Evolutionary conservation across 2,888 invertebrate species (phyloP).

Genomic region (Zaprionus lineosus): DNA sequence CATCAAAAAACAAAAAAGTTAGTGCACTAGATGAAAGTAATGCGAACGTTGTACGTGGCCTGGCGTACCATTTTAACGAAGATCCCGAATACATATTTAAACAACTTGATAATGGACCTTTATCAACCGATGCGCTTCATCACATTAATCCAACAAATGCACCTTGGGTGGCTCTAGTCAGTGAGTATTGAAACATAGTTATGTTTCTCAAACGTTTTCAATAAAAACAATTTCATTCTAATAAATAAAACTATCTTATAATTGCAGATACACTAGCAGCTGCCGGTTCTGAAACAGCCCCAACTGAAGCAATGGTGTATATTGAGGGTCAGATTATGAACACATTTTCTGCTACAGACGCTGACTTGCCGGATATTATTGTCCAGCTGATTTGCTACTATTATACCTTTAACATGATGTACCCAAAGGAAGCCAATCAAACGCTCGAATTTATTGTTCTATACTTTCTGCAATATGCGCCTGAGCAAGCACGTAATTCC

Average conservation of each 20-base stretch:
- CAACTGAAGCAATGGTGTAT: conserved; percentile 64
- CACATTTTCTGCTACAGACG: conserved; percentile 58
- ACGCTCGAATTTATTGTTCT: conserved; percentile 75
- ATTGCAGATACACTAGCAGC: conserved; percentile 34
- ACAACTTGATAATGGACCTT: conserved; percentile 53
- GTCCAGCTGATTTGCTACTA: conserved; percentile 72
- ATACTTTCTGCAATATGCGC: conserved; percentile 65
- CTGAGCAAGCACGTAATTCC: conserved; percentile 62
- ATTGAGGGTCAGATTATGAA: conserved; percentile 69
- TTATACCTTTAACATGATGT: conserved; percentile 77
- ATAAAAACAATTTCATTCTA: neutral
- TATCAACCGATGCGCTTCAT: conserved; percentile 56
- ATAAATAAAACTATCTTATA: neutral
- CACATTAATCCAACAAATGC: conserved; percentile 67
- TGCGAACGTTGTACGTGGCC: conserved; percentile 62
- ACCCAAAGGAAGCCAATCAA: conserved; percentile 77
- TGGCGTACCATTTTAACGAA: conserved; percentile 69
- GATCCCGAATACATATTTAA: conserved; percentile 71
- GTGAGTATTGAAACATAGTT: conserved; percentile 40
- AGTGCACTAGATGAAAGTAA: conserved; percentile 59
- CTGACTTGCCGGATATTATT: conserved; percentile 63
- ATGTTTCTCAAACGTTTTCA: neutral
- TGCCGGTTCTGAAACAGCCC: conserved; percentile 28
- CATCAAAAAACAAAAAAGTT: conserved; percentile 67
- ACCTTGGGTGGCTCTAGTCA: conserved; percentile 74